Evolutionary conservation across 1,140 invertebrate genomes (phyloP).

Genomic region (Leptopilina clavipes): DNA sequence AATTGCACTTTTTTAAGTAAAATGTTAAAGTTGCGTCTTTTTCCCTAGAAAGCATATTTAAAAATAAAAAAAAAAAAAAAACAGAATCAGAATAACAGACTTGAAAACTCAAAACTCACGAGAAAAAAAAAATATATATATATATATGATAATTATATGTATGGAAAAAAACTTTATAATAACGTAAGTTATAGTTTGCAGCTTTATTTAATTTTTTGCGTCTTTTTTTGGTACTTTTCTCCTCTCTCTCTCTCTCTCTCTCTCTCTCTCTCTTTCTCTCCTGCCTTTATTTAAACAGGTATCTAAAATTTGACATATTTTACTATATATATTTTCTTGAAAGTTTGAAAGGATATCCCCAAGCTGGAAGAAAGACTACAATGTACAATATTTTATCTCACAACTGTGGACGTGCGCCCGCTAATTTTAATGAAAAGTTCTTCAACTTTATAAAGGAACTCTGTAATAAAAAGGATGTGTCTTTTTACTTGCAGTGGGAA

Average conservation of each 20-base stretch:
- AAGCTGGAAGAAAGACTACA: not conserved
- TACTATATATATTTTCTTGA: not conserved
- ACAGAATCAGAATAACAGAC: too few relatives aligned
- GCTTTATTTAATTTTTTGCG: too few relatives aligned
- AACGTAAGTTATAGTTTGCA: not conserved
- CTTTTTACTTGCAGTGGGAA: slow-evolving; percentile 32
- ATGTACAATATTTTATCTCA: slow-evolving; percentile 30
- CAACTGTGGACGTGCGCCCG: slow-evolving; percentile 30
- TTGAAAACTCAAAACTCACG: not conserved
- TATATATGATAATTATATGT: not conserved
- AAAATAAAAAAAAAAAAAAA: not conserved
- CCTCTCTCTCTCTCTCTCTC: not conserved
- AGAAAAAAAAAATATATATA: not conserved
- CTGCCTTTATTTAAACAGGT: slow-evolving; percentile 16
- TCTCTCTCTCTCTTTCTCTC: not conserved
- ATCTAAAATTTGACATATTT: slow-evolving; percentile 32
- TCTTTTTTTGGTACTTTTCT: not conserved
- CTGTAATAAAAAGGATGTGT: slow-evolving; percentile 35
- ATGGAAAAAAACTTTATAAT: not conserved
- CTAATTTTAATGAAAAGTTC: slow-evolving; percentile 35
- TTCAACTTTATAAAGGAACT: slow-evolving; percentile 30
- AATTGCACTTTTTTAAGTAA: not conserved
- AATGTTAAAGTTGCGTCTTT: too few relatives aligned
- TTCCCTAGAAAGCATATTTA: not conserved
- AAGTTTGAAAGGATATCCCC: slow-evolving; percentile 14